Evolutionary conservation across 2,113 vertebrate species (phyloP), one percentile per base, ranked within the genome.

Genomic region (Lepisosteus oculatus): DNA sequence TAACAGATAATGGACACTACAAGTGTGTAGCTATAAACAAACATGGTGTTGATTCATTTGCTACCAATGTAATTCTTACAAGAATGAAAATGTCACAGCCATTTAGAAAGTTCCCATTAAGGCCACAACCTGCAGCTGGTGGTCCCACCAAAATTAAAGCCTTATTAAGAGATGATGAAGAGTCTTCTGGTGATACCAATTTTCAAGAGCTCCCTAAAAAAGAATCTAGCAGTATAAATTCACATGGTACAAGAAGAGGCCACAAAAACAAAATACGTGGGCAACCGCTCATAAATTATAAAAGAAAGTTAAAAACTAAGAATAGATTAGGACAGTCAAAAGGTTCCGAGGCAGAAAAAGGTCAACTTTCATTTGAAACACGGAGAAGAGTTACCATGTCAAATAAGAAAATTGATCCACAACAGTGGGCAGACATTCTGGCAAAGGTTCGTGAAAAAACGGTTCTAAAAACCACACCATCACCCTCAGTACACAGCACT

Each of bases 371-470:
- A 4, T 87, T 86, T 4, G 93, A 94, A 8, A 88, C 84, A 56
- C 80, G 90, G 12, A 90, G 95, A 12, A 92, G 92, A 74, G 72
- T 91, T 14, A 89, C 90, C 55, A 43, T 94, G 79, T 87, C 93
- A 4, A 95, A 83, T 72, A 93, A 91, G 14, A 93, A 95, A 73
- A 95, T 97, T 71, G 92, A 94, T 75, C 95, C 95, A 0, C 82
- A 94, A 61, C 95, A 84, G 1, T 98, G 96, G 96, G 95, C 95
- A 0, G 87, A 92, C 14, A 96, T 97, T 83, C 79, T 99, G 73
- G 94, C 95, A 17, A 93, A 95, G 56, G 94, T 98, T 1, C 92
- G 95, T 5, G 89, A 92, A 8, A 92, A 80, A 74, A 93, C 85
- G 9, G 2, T 75, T 77, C 76, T 81, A 3, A 93, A 76, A 80